phyloP scores from a whole-genome alignment of 2,888 invertebrate species.

The Philhelius pedissequus region DNA sequence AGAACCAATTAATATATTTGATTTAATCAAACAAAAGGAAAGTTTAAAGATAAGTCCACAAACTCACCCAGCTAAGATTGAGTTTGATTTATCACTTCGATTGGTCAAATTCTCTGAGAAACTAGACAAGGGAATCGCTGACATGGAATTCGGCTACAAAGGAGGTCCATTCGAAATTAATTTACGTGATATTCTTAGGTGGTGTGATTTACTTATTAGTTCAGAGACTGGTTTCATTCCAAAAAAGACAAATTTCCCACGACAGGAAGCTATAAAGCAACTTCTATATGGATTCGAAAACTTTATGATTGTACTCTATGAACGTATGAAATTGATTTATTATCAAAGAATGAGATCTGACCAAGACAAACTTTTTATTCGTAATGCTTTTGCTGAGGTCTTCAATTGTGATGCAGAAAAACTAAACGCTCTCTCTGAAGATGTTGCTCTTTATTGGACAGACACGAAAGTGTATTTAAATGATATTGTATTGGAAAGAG shows the following conservation, averaged over 20 bases:
- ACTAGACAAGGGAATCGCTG: slow-evolving; percentile 83
- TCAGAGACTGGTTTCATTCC: slow-evolving; percentile 74
- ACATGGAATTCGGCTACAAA: slow-evolving; percentile 86
- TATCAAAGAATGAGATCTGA: slow-evolving; percentile 90
- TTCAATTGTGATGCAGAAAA: slow-evolving; percentile 78
- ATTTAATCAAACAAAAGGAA: slow-evolving; percentile 22
- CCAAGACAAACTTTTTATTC: slow-evolving; percentile 87
- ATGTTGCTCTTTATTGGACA: slow-evolving; percentile 82
- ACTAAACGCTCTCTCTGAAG: slow-evolving; percentile 78
- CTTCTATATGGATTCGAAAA: slow-evolving; percentile 70
- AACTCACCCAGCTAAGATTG: slow-evolving; percentile 63
- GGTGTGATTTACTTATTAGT: slow-evolving; percentile 88
- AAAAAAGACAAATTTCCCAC: slow-evolving; percentile 51
- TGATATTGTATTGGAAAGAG: slow-evolving; percentile 81
- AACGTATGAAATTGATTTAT: slow-evolving; percentile 87
- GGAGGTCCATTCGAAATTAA: slow-evolving; percentile 99
- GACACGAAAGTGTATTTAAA: slow-evolving; percentile 83
- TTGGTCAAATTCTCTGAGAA: slow-evolving; percentile 90
- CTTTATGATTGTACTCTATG: slow-evolving; percentile 75
- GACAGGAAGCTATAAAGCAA: slow-evolving; percentile 13
- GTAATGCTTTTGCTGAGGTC: slow-evolving; percentile 79
- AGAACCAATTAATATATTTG: slow-evolving; percentile 44
- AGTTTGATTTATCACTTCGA: slow-evolving; percentile 82
- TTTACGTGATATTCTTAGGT: slow-evolving; percentile 94
- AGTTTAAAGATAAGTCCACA: slow-evolving; percentile 1